Evolutionary conservation across 2,797 vertebrate species (phyloP), one percentile per base, ranked within the genome.

Genomic region (Erethizon dorsatum): DNA sequence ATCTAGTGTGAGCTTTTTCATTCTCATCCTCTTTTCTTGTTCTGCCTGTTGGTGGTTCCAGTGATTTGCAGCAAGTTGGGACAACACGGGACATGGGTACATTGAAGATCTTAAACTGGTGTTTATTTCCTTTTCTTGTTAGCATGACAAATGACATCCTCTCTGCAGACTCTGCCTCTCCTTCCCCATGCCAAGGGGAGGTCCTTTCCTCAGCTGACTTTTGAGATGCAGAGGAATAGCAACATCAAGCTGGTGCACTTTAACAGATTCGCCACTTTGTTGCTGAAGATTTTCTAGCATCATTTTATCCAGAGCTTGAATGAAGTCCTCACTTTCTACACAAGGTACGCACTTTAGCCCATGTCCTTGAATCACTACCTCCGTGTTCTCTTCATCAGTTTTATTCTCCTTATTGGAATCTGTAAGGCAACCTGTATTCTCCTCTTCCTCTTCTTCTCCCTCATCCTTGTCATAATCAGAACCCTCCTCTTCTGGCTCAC

Each of bases 281-380:
- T 99, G 99, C 99, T 99, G 99, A 97, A 99, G 99, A 98, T 99
- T 99, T 99, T 99, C 99, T 98, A 99, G 98, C 99, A 99, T 99
- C 99, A 99, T 99, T 99, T 99, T 99, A 97, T 99, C 99, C 98
- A 99, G 98, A 79, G 99, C 99, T 98, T 99, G 99, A 97, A 99
- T 99, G 98, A 99, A 99, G 97, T 99, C 99, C 95, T 99, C 99
- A 88, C 99, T 99, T 98, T 99, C 99, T 6, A 99, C 99, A 92
- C 99, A 99, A 26, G 99, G 99, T 75, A 99, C 99, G 28, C 99
- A 99, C 90, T 99, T 99, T 93, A 99, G 99, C 24, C 99, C 99
- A 17, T 99, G 99, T 11, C 99, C 99, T 56, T 99, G 99, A 98
- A 99, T 99, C 97, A 99, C 99, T 95, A 59, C 99, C 98, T 99